Evolutionary conservation across 1,140 invertebrate genomes (phyloP).

Genomic region (Himalopsyche phryganea): DNA sequence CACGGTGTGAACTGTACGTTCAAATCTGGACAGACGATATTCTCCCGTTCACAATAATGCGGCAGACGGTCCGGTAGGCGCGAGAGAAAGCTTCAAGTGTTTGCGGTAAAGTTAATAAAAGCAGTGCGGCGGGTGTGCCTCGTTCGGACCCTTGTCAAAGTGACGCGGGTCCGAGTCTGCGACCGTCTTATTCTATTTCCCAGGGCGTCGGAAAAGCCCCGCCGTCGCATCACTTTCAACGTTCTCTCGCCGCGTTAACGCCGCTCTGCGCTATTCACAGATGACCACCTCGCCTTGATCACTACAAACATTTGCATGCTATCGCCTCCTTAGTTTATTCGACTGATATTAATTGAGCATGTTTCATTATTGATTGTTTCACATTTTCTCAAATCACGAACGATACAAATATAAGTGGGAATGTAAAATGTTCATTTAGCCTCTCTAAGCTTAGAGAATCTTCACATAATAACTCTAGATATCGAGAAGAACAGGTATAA

Average conservation of each 20-base stretch:
- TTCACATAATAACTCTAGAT: too few relatives aligned
- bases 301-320: background rate
- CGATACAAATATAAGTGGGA: too few relatives aligned
- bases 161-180: constrained; percentile 22
- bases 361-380: too few relatives aligned
- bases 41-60: background rate
- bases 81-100: constrained; percentile 3
- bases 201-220: background rate
- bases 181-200: background rate
- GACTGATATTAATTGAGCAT: too few relatives aligned
- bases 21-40: background rate
- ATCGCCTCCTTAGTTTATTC: too few relatives aligned
- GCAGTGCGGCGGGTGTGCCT: constrained; percentile 10
- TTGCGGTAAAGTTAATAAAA: constrained; percentile 27
- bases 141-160: constrained; percentile 23
- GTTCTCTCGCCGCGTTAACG: background rate
- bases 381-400: too few relatives aligned
- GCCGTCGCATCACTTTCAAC: background rate
- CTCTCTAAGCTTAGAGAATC: too few relatives aligned
- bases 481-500: too few relatives aligned
- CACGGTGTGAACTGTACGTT: too few relatives aligned
- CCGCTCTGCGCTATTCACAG: background rate
- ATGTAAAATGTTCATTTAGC: too few relatives aligned
- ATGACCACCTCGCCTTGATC: background rate
- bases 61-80: constrained; percentile 1